Evolutionary conservation across 2,888 invertebrate genomes (phyloP).

Genomic region (Hylaea fasciaria): DNA sequence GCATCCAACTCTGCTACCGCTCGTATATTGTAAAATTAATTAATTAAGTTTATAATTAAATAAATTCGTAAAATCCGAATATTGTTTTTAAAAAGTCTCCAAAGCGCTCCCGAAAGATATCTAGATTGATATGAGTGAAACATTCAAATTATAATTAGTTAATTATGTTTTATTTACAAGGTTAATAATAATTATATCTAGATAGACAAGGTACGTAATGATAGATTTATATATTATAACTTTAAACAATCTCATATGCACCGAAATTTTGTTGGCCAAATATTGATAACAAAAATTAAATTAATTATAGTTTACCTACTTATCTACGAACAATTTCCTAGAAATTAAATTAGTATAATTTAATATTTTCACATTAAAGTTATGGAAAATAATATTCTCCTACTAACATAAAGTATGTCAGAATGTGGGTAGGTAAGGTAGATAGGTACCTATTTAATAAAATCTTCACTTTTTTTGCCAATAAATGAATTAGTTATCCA

Average conservation of each 20-base stretch:
- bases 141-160: constrained; percentile 75
- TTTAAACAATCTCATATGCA: constrained; percentile 62
- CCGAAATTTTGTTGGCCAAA: constrained; percentile 64
- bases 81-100: too few relatives aligned
- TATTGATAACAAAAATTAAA: constrained; percentile 45
- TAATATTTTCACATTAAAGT: background rate
- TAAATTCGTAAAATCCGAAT: too few relatives aligned
- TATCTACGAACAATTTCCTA: background rate
- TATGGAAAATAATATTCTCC: background rate
- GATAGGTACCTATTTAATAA: too few relatives aligned
- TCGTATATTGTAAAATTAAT: too few relatives aligned
- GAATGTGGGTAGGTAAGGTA: too few relatives aligned
- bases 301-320: constrained; percentile 28
- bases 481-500: too few relatives aligned
- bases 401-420: too few relatives aligned
- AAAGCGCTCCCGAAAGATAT: too few relatives aligned
- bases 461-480: too few relatives aligned
- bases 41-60: too few relatives aligned
- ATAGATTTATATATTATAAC: constrained; percentile 48
- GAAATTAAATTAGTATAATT: constrained; percentile 17
- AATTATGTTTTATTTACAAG: constrained; percentile 74
- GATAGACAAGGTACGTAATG: constrained; percentile 57
- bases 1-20: too few relatives aligned
- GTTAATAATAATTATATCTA: constrained; percentile 68
- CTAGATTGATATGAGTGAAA: constrained; percentile 83